Conservation (phyloP, 1,140 invertebrate genomes). For the Scaptodrosophila lebanonensis region DNA sequence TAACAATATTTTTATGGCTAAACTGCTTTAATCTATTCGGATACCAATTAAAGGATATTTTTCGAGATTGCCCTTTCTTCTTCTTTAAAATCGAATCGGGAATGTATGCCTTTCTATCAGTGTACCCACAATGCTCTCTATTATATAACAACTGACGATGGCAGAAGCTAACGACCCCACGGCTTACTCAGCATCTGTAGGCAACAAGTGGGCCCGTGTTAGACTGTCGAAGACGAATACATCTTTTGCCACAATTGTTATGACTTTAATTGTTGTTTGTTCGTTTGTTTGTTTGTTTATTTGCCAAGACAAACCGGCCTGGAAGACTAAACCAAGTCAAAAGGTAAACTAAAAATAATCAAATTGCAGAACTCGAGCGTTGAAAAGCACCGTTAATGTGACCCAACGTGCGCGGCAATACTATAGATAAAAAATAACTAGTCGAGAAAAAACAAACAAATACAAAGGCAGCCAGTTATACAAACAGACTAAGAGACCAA, state of each 20-base stretch:
- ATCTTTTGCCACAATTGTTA: constrained; percentile 56
- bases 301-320: constrained; percentile 17
- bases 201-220: constrained; percentile 42
- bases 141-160: no score
- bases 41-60: no score
- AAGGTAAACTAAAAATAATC: constrained; percentile 41
- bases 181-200: constrained; percentile 4
- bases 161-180: constrained; percentile 1
- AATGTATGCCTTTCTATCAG: no score
- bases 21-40: no score
- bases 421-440: constrained; percentile 49
- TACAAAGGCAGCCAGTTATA: constrained; percentile 3
- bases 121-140: no score
- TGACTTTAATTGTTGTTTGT: constrained; percentile 68
- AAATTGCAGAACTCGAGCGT: constrained; percentile 69
- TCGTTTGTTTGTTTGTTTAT: constrained; percentile 26
- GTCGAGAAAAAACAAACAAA: constrained; percentile 31
- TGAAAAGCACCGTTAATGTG: constrained; percentile 70
- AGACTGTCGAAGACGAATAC: no score
- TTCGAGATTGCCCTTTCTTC: no score
- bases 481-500: neutral
- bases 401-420: constrained; percentile 60
- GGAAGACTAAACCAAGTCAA: neutral
- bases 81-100: no score
- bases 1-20: no score